Conservation (phyloP, 2,888 invertebrate species). For the Heliconius aoede region DNA sequence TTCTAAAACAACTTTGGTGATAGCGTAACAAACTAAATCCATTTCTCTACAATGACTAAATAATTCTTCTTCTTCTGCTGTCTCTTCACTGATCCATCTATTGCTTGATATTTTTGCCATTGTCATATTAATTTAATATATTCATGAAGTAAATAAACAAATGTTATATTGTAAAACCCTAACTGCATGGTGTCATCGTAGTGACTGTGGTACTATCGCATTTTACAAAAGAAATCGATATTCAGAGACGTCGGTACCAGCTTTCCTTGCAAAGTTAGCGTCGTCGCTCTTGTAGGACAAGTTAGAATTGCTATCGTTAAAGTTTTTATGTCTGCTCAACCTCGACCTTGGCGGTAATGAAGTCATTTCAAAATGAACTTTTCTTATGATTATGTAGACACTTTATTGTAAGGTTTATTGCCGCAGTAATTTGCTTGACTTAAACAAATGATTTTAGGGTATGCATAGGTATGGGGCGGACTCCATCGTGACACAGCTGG, state of each 20-base stretch:
- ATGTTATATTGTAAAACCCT: conserved; percentile 50
- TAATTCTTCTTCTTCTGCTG: conserved; percentile 74
- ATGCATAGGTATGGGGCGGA: not conserved
- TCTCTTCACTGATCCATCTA: conserved; percentile 84
- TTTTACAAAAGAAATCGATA: conserved; percentile 73
- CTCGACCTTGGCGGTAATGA: conserved; percentile 59
- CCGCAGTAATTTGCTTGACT: not conserved
- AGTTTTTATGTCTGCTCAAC: conserved; percentile 67
- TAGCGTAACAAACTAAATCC: conserved; percentile 75
- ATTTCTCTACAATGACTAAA: conserved; percentile 81
- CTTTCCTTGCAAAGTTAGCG: conserved; percentile 52
- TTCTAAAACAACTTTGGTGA: conserved; percentile 74
- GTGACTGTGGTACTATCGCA: conserved; percentile 63
- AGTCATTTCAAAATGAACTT: conserved; percentile 41
- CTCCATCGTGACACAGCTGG: not conserved
- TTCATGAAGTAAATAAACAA: conserved; percentile 15
- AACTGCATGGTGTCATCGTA: conserved; percentile 66
- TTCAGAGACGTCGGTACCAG: conserved; percentile 74
- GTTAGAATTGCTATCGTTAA: conserved; percentile 66
- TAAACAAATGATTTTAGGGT: not conserved
- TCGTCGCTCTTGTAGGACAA: conserved; percentile 69
- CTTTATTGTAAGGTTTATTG: not conserved
- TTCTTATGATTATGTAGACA: conserved; percentile 10
- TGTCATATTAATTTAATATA: conserved; percentile 51
- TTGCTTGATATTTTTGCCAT: conserved; percentile 64